These are phyloP conservation scores for Drosophila mauritiana DNA, from an alignment of 1,140 invertebrate species.

Conservation along the genomic window DNA sequence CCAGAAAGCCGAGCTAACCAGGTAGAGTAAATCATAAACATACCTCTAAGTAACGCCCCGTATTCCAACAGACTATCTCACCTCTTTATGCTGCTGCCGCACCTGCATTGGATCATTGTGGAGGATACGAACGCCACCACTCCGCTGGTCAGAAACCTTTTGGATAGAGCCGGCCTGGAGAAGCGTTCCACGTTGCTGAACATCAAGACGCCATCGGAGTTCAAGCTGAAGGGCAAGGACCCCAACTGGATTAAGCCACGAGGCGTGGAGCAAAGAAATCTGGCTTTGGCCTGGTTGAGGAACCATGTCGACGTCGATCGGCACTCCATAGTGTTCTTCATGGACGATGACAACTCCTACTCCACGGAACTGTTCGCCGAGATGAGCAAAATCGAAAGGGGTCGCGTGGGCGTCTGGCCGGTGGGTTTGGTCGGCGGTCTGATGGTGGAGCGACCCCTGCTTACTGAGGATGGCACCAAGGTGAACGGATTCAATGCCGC, in stretches of 20 bases:
- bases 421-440: constrained; percentile 97
- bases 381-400: constrained; percentile 89
- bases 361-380: constrained; percentile 90
- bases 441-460: constrained; percentile 92
- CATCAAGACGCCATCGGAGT: constrained; percentile 86
- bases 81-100: constrained; percentile 93
- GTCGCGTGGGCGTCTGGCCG: constrained; percentile 97
- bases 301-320: constrained; percentile 86
- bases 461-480: constrained; percentile 88
- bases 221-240: constrained; percentile 89
- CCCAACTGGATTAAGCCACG: constrained; percentile 96
- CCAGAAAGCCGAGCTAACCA: constrained; percentile 97
- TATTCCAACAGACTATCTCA: constrained; percentile 90
- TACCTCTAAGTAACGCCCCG: constrained; percentile 9
- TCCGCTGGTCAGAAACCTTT: constrained; percentile 91
- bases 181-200: constrained; percentile 76
- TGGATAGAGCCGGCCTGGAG: constrained; percentile 87
- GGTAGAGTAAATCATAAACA: constrained; percentile 84
- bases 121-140: constrained; percentile 94
- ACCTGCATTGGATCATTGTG: constrained; percentile 98
- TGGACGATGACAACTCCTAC: constrained; percentile 97
- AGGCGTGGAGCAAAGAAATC: constrained; percentile 97
- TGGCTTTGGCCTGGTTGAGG: constrained; percentile 94
- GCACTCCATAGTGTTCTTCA: constrained; percentile 97
- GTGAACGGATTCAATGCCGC: constrained; percentile 92